Evolutionary conservation across 1,140 invertebrate species (phyloP).

Genomic region (Delia radicum): DNA sequence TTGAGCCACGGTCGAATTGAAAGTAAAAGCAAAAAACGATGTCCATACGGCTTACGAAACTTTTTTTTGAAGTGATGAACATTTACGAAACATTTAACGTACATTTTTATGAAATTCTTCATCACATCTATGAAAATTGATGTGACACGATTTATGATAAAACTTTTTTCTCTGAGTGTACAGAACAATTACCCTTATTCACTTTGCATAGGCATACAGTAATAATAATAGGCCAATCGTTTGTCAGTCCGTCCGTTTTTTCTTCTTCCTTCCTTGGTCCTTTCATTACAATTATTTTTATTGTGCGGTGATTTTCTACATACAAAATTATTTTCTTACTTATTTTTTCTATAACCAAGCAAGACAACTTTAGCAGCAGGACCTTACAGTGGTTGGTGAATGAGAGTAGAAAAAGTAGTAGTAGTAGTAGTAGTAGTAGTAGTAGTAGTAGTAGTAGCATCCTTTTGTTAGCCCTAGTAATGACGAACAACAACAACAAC

Average conservation of each 20-base stretch:
- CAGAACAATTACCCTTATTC: conserved; percentile 9
- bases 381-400: neutral
- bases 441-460: conserved; percentile 1
- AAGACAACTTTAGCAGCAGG: neutral
- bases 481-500: neutral
- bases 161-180: neutral
- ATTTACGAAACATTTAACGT: too few species aligned
- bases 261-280: neutral
- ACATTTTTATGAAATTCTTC: too few species aligned
- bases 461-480: conserved; percentile 9
- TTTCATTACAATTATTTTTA: conserved; percentile 51
- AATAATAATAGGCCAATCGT: neutral
- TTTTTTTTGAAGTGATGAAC: too few species aligned
- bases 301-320: conserved; percentile 52
- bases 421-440: conserved; percentile 15
- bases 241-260: neutral
- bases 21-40: too few species aligned
- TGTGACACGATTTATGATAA: too few species aligned
- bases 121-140: too few species aligned
- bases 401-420: neutral
- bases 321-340: neutral
- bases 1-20: too few species aligned
- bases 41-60: too few species aligned
- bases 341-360: neutral
- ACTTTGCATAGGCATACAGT: conserved; percentile 7